Evolutionary conservation across 2,797 vertebrate species (phyloP).

Genomic region (Arnoldichthys spilopterus): DNA sequence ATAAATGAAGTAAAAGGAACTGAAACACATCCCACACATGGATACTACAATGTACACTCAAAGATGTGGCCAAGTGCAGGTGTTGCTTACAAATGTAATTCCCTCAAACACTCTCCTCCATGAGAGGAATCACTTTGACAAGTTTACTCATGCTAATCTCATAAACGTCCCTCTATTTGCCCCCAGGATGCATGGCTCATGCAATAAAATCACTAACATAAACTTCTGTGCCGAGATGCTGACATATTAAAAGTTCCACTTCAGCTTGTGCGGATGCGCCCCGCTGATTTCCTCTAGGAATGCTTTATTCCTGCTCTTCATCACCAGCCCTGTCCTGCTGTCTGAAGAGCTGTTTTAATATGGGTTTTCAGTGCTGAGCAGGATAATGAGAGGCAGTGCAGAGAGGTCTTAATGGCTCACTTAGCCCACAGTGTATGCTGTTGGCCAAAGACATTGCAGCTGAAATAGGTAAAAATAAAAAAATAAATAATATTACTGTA

Average conservation of each 20-base stretch:
- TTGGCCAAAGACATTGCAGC: slow-evolving; percentile 38
- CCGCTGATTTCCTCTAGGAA: slow-evolving; percentile 79
- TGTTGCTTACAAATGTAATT: slow-evolving; percentile 54
- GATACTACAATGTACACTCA: slow-evolving; percentile 1
- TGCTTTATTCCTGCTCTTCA: slow-evolving; percentile 79
- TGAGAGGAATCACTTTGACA: slow-evolving; percentile 66
- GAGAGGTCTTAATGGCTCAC: slow-evolving; percentile 70
- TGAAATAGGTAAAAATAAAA: slow-evolving; percentile 49
- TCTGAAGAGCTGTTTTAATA: slow-evolving; percentile 81
- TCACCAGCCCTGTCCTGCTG: slow-evolving; percentile 75
- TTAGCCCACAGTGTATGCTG: slow-evolving; percentile 55
- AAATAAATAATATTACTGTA: slow-evolving; percentile 30
- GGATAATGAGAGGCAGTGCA: slow-evolving; percentile 70
- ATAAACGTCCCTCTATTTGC: slow-evolving; percentile 70
- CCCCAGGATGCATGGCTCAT: slow-evolving; percentile 64
- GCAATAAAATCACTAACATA: slow-evolving; percentile 82
- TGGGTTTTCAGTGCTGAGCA: slow-evolving; percentile 68
- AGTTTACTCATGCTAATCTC: slow-evolving; percentile 80
- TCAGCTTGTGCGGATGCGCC: slow-evolving; percentile 59
- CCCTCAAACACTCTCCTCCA: slow-evolving; percentile 38
- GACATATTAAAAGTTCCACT: slow-evolving; percentile 78
- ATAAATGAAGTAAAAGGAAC: no score
- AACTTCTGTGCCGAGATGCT: slow-evolving; percentile 75
- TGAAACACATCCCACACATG: neutral
- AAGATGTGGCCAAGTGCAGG: neutral